phyloP scores from a whole-genome alignment of 2,797 vertebrate genomes.

The Percopsis omiscomaycus region DNA sequence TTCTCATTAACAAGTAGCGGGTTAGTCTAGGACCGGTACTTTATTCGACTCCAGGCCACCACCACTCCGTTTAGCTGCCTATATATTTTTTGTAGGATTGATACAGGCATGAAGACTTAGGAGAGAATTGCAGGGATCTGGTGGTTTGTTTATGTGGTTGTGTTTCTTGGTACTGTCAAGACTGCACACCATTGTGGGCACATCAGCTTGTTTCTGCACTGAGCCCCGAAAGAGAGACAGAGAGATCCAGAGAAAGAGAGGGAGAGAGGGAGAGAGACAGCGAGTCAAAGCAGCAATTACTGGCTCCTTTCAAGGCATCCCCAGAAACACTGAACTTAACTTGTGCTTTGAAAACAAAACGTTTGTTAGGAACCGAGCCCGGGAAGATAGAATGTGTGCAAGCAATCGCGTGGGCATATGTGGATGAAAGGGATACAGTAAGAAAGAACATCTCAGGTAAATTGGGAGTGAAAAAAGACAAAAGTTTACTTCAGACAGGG shows the following conservation, averaged over 20 bases:
- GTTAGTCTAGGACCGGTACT: conserved; percentile 4
- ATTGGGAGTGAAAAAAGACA: conserved; percentile 1
- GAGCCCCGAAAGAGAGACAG: conserved; percentile 10
- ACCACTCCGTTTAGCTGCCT: conserved; percentile 16
- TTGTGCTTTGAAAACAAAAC: too few species aligned
- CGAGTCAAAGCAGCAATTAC: neutral
- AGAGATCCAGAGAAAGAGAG: neutral
- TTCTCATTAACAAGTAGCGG: conserved; percentile 28
- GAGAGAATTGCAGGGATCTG: conserved; percentile 25
- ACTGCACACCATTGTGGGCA: conserved; percentile 20
- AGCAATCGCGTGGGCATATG: neutral
- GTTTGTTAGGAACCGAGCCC: neutral
- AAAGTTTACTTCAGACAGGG: neutral
- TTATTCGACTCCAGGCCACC: conserved; percentile 17
- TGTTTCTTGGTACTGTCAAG: conserved; percentile 38
- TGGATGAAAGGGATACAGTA: neutral
- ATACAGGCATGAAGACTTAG: conserved; percentile 31
- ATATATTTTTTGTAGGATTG: too few species aligned
- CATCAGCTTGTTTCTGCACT: conserved; percentile 15
- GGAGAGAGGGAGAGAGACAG: neutral
- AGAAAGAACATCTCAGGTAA: conserved; percentile 3
- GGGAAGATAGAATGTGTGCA: neutral
- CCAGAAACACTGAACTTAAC: too few species aligned
- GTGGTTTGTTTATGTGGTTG: conserved; percentile 36
- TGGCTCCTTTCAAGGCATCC: too few species aligned